These are phyloP conservation scores for Trogon melanurus DNA, from an alignment of 2,113 vertebrate genomes.

Conservation along the genomic window DNA sequence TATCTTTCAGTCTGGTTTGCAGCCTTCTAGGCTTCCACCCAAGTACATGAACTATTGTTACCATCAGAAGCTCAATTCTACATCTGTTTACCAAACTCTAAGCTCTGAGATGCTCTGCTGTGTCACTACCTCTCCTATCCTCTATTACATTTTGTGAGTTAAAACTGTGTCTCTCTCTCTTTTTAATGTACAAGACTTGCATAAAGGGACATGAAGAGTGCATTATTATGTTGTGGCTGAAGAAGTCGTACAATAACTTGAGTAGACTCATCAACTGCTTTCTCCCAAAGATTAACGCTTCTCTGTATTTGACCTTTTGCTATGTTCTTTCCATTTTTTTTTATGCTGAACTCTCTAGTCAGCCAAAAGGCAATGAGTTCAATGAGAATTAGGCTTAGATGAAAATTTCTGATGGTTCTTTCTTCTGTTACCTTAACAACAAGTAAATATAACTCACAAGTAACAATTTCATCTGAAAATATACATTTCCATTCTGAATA, in stretches of 20 bases:
- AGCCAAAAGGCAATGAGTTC: background rate
- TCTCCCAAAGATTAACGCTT: background rate
- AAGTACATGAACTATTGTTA: background rate
- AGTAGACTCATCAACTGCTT: background rate
- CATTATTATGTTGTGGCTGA: background rate
- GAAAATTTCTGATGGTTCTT: background rate
- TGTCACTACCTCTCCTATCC: background rate
- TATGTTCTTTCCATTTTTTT: background rate
- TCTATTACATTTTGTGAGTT: background rate
- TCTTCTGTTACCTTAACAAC: conserved; percentile 29
- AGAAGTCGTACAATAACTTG: background rate
- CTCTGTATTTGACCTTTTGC: background rate
- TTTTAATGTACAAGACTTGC: background rate
- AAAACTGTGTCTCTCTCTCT: background rate
- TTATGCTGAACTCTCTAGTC: background rate
- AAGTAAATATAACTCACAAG: background rate
- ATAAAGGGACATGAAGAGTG: background rate
- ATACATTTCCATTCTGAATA: background rate
- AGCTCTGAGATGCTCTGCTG: background rate
- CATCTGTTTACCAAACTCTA: background rate
- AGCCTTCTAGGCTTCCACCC: background rate
- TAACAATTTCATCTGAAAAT: background rate
- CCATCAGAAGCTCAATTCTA: background rate
- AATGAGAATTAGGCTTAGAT: background rate
- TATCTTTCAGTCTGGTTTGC: background rate